Evolutionary conservation across 2,113 vertebrate genomes (phyloP).

Genomic region (Ochotona curzoniae): DNA sequence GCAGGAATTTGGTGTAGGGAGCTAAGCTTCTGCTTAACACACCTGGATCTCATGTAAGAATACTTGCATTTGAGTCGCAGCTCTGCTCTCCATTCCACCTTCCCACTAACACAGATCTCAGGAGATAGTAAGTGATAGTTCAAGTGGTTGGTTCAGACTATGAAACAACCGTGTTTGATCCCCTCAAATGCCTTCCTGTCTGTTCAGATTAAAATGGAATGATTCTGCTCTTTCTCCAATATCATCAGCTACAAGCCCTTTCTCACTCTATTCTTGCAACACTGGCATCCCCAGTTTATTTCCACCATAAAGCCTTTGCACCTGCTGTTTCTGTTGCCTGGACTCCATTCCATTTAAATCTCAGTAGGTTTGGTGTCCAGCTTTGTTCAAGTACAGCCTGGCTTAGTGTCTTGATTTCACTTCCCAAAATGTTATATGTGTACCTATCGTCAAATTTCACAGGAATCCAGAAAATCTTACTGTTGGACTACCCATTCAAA

Average conservation of each 20-base stretch:
- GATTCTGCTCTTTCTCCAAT: neutral
- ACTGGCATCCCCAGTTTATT: neutral
- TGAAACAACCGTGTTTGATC: neutral
- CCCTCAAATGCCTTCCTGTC: neutral
- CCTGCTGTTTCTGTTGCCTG: neutral
- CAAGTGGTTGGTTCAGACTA: neutral
- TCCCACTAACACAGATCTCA: no score
- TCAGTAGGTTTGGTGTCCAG: neutral
- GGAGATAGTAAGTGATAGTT: no score
- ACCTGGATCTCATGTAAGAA: no score
- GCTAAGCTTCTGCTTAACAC: no score
- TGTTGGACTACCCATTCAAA: neutral
- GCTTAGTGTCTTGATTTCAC: neutral
- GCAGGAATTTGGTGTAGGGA: no score
- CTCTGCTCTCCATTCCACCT: no score
- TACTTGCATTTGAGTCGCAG: no score
- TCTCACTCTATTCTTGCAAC: neutral
- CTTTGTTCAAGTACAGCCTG: neutral
- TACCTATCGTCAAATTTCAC: neutral
- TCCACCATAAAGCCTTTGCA: neutral
- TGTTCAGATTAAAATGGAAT: constrained; percentile 40
- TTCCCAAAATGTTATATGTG: neutral
- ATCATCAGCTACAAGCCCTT: neutral
- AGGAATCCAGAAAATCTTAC: neutral
- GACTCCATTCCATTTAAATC: neutral